Conservation (phyloP, 2,888 invertebrate species). For the Elmis aenea region DNA sequence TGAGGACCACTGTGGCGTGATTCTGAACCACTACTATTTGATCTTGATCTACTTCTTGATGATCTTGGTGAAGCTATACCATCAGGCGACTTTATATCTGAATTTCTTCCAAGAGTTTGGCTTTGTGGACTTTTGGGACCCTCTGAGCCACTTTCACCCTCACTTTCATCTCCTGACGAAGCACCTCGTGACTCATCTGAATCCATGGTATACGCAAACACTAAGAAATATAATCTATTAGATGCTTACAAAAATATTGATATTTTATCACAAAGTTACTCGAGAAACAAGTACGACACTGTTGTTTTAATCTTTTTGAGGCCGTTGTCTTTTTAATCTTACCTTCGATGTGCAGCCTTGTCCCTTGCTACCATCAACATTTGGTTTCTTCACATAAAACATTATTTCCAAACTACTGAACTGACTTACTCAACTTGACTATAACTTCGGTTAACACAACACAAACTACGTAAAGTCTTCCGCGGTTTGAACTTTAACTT, state of each 20-base stretch:
- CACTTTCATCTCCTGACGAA: constrained; percentile 41
- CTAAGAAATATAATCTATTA: neutral
- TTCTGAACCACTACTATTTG: constrained; percentile 20
- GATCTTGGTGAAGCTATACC: constrained; percentile 18
- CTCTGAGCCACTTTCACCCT: constrained; percentile 29
- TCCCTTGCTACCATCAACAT: constrained; percentile 43
- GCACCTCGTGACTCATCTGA: constrained; percentile 58
- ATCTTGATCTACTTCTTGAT: constrained; percentile 17
- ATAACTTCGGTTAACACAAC: constrained; percentile 42
- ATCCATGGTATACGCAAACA: constrained; percentile 46
- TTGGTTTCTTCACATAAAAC: constrained; percentile 42
- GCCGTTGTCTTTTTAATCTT: constrained; percentile 44
- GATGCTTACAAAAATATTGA: too few species aligned
- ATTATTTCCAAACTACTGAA: constrained; percentile 36
- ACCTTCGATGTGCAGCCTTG: constrained; percentile 42
- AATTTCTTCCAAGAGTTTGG: constrained; percentile 21
- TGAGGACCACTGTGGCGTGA: constrained; percentile 28
- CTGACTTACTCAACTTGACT: constrained; percentile 34
- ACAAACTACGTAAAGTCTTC: constrained; percentile 46
- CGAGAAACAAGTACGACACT: constrained; percentile 4
- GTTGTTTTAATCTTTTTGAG: constrained; percentile 35
- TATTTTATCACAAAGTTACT: too few species aligned
- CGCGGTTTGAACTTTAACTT: constrained; percentile 37
- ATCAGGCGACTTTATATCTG: constrained; percentile 6
- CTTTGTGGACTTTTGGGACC: constrained; percentile 30